phyloP scores from a whole-genome alignment of 2,888 invertebrate species.

The Cephus rjabovi region DNA sequence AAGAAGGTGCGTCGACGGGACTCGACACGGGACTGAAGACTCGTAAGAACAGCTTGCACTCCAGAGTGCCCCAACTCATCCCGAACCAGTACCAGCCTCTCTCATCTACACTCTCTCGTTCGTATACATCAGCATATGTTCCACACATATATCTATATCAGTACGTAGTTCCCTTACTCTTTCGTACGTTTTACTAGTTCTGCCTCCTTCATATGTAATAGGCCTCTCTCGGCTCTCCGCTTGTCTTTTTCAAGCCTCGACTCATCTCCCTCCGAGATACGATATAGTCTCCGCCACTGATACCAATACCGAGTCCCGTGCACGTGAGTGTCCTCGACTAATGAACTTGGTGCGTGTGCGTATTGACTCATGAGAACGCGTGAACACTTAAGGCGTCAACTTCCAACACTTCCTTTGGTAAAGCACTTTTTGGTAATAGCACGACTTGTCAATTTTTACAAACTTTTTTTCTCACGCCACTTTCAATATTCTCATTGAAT shows the following conservation, averaged over 20 bases:
- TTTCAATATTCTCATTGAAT: neutral
- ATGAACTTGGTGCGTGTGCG: neutral
- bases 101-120: conserved; percentile 4
- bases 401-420: neutral
- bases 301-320: neutral
- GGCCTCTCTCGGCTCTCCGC: neutral
- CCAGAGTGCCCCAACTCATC: conserved; percentile 45
- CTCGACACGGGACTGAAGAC: conserved; percentile 55
- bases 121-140: neutral
- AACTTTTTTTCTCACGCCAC: neutral
- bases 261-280: neutral
- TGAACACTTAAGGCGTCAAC: neutral
- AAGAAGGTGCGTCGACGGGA: conserved; percentile 56
- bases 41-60: conserved; percentile 38
- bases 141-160: conserved; percentile 14
- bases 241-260: neutral
- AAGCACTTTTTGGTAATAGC: neutral
- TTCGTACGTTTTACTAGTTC: neutral
- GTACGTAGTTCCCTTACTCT: neutral
- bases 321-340: neutral
- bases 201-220: neutral
- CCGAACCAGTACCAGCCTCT: conserved; percentile 19
- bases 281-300: neutral
- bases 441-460: neutral
- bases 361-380: neutral